A percentile compares a stretch with the other conserved stretches of the same genome.
Evolutionary conservation across 2,888 invertebrate genomes (phyloP).

Genomic region (Choristoneura rosaceana): DNA sequence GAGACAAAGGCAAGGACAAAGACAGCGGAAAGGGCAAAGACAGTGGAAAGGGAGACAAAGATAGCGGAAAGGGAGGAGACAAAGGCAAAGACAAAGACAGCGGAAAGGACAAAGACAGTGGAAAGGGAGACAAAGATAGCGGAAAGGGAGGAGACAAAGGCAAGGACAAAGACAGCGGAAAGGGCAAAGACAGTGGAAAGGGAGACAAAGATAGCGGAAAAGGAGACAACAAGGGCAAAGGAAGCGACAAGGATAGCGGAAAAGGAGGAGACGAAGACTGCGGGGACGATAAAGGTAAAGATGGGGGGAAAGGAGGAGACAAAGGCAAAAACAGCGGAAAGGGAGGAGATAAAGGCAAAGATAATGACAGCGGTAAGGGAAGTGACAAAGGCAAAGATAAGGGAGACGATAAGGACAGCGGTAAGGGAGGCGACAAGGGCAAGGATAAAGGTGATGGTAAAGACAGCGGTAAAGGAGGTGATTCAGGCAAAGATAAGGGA

Average conservation of each 20-base stretch:
- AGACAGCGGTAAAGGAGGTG: neutral
- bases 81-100: no score
- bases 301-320: neutral
- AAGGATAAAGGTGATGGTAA: neutral
- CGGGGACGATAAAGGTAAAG: neutral
- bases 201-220: no score
- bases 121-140: no score
- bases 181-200: no score
- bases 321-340: neutral
- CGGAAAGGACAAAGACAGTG: no score
- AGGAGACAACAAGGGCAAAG: neutral
- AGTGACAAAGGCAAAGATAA: slow-evolving; percentile 1
- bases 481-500: neutral
- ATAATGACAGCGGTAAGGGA: neutral
- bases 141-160: no score
- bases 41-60: no score
- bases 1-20: neutral
- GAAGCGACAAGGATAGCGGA: neutral
- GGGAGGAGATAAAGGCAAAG: neutral
- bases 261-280: neutral
- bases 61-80: no score
- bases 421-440: neutral
- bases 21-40: no score
- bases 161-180: no score
- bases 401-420: neutral